Evolutionary conservation across 2,888 invertebrate species (phyloP), one percentile per base, ranked within the genome.

Genomic region (Autographa gamma): DNA sequence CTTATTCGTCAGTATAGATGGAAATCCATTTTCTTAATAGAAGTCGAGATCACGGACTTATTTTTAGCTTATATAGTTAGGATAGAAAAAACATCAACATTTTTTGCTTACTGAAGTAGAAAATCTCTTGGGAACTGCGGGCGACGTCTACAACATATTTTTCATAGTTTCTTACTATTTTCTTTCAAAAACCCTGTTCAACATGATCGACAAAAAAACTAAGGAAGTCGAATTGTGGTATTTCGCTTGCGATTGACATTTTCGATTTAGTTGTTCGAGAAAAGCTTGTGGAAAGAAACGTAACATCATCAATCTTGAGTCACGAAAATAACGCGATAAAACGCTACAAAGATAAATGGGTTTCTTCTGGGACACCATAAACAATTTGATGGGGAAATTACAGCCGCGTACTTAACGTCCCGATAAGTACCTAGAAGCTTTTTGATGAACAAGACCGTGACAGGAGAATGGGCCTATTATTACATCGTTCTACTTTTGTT

Each of bases 261-360:
- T 84, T 79, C 81, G 81, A 84, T 83, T 79, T 81, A 86, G 80
- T 82, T 83, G 78, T 84, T 78, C 74, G 73, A 79, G 76, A 78
- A 79, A 76, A 74, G 66, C 68, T 66, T 69, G 65, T 70, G 71
- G 66, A 56, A 63, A 71, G 68, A 66, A 73, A 73, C 69, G 62
- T 63, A 19, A 41, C 41, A 54, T 77, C 86, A 86, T 86, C 79
- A 81, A 87, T 87, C 87, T 86, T 83, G 61, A 7, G 60, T 66
- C 67, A 62, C 66, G 69, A 78, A 81, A 83, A 78, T 76, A 83
- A 74, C 73, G 63, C 62, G 75, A 73, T 82, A 75, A 82, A 81
- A 80, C 60, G 63, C 58, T 71, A 74, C 73, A 68, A 73, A 80
- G 81, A 77, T 71, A 72, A 83, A 83, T 78, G 81, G 81, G 63